Evolutionary conservation across 2,888 invertebrate genomes (phyloP).

Genomic region (Latrodectus elegans): DNA sequence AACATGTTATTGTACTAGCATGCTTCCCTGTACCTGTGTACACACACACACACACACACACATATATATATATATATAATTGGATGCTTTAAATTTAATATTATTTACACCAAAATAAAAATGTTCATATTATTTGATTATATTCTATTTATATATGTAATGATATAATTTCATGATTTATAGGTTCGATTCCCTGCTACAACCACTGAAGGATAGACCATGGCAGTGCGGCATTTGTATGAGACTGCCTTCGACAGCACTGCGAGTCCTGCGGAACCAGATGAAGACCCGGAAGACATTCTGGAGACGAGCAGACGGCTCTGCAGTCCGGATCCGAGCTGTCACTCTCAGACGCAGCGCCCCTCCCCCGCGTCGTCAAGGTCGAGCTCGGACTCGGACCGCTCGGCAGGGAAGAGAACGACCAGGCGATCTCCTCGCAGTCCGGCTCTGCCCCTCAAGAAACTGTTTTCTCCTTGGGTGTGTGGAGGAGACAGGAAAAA

Average conservation of each 20-base stretch:
- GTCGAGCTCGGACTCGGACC: slow-evolving; percentile 50
- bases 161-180: not conserved
- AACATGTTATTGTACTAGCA: too few relatives aligned
- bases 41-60: too few relatives aligned
- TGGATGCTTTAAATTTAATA: too few relatives aligned
- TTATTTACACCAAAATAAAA: too few relatives aligned
- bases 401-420: not conserved
- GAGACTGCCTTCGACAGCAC: slow-evolving; percentile 66
- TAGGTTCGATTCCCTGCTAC: not conserved
- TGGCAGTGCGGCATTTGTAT: slow-evolving; percentile 31
- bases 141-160: too few relatives aligned
- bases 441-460: slow-evolving; percentile 40
- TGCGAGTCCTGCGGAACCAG: slow-evolving; percentile 27
- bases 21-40: too few relatives aligned
- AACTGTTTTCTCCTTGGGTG: slow-evolving; percentile 45
- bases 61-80: too few relatives aligned
- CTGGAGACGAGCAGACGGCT: slow-evolving; percentile 55
- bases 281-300: slow-evolving; percentile 41
- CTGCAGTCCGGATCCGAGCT: slow-evolving; percentile 47
- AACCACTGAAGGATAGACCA: not conserved
- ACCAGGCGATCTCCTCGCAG: slow-evolving; percentile 1
- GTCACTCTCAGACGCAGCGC: slow-evolving; percentile 6
- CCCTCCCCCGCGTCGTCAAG: slow-evolving; percentile 53
- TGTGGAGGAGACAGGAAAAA: not conserved
- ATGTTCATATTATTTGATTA: too few relatives aligned